Evolutionary conservation across 2,113 vertebrate species (phyloP).

Genomic region (Phyllostomus hastatus): DNA sequence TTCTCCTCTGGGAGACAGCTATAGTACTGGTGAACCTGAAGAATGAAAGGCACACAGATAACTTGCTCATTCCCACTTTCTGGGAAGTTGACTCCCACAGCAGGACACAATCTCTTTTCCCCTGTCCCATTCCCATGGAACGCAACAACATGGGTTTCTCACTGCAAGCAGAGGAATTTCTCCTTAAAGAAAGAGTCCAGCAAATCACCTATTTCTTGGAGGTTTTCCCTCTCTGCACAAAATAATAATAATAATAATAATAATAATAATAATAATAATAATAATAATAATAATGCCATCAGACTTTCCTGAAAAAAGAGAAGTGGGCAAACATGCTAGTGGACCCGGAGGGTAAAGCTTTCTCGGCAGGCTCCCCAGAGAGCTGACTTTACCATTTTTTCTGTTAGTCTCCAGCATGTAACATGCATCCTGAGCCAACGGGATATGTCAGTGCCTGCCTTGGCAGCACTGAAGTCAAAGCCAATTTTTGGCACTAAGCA

Average conservation of each 20-base stretch:
- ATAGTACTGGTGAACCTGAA: slow-evolving; percentile 97
- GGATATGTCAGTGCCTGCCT: slow-evolving; percentile 84
- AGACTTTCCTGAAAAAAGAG: slow-evolving; percentile 41
- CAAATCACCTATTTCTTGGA: neutral
- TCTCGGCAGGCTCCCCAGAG: neutral
- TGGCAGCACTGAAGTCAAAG: slow-evolving; percentile 66
- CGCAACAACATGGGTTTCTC: neutral
- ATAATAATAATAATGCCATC: neutral
- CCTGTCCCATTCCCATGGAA: neutral
- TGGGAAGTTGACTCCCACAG: neutral
- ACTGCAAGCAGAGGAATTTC: neutral
- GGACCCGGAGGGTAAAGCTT: slow-evolving; percentile 24
- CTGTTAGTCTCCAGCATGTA: slow-evolving; percentile 75
- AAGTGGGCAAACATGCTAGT: neutral
- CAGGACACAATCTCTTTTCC: neutral
- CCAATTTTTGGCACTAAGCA: slow-evolving; percentile 70
- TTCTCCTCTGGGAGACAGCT: slow-evolving; percentile 98
- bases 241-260: no score
- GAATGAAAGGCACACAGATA: slow-evolving; percentile 30
- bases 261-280: no score
- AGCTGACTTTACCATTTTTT: slow-evolving; percentile 82
- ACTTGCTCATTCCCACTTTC: neutral
- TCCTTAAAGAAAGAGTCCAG: neutral
- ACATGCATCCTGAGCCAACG: slow-evolving; percentile 68
- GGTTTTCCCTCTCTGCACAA: neutral